Evolutionary conservation across 64 coral and sea anemone species (phyloP), one percentile per base, ranked within the genome.

Genomic region (Platygyra sinensis): DNA sequence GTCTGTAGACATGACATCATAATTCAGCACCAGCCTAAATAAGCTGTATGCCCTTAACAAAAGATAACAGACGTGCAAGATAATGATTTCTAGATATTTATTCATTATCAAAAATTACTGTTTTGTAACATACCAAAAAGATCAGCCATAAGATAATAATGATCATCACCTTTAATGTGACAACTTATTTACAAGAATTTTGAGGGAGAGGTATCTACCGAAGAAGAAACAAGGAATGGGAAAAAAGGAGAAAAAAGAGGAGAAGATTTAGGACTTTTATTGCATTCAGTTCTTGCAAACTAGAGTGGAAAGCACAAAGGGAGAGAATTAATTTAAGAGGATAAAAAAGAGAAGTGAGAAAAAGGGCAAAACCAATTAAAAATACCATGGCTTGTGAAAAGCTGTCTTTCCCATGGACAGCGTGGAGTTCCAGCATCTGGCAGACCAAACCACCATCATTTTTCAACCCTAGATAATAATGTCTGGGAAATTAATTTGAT

Each of bases 101-200:
- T 14, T 57, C 11, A 57, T 57, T 57, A 57, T 57, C 54, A 57
- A 57, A 57, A 14, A 57, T 13, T 57, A 57, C 54, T 57, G 11
- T 2, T 57, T 57, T 12, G 54, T 57, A 57, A 57, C 42, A 8
- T 57, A 16, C 54, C 54, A 57, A 16, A 49, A n/a, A 28, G 4
- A 71, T 52, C 24, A 27, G n/a, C 11, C 63, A 85, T 42, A 13
- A 18, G 8, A 52, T 14, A 71, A 85, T 36, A 17, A 30, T n/a
- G 22, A 63, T 51, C 69, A 85, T 46, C 81, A 85, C 30, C 60
- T 85, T 85, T 85, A 85, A 50, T 85, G 63, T 28, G 11, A 65
- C 30, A 18, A n/a, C 17, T 71, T 71, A 85, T 85, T 38, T 85
- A 85, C 81, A 85, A n/a, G 38, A 69, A 71, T 71, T 85, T 30